Conservation (phyloP, 2,888 invertebrate species). For the Euzophera pinguis region DNA sequence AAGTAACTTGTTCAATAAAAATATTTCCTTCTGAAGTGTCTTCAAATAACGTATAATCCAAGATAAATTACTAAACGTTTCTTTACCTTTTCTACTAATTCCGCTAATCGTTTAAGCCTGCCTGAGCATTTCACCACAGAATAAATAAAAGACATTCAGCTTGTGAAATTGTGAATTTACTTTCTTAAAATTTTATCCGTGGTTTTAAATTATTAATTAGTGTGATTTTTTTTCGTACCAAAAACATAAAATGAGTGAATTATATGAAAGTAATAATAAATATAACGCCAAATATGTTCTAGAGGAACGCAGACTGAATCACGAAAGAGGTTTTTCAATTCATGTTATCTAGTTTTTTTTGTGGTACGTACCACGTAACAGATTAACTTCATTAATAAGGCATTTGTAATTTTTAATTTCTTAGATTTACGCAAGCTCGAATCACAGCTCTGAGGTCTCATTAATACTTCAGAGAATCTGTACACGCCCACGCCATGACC, state of each 20-base stretch:
- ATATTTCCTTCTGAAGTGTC: too few species aligned
- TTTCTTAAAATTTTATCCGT: neutral
- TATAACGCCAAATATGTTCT: too few species aligned
- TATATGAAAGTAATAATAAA: too few species aligned
- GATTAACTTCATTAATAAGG: too few species aligned
- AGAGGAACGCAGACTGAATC: too few species aligned
- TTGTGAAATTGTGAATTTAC: neutral
- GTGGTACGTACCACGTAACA: too few species aligned
- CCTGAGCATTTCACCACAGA: neutral
- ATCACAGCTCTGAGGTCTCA: conserved; percentile 30
- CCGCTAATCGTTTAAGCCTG: neutral
- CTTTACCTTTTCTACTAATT: neutral
- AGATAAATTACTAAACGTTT: neutral
- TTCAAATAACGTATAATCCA: neutral
- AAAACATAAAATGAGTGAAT: too few species aligned
- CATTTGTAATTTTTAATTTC: too few species aligned
- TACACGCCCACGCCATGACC: conserved; percentile 41
- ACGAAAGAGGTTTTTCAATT: too few species aligned
- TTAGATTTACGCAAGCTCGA: conserved; percentile 31
- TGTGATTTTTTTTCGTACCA: neutral
- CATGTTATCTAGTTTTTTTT: too few species aligned
- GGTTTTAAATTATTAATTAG: neutral
- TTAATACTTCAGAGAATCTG: conserved; percentile 42
- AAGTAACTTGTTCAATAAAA: too few species aligned
- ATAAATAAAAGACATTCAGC: neutral